phyloP scores from a whole-genome alignment of 2,888 invertebrate species.

The Apotomis turbidana region DNA sequence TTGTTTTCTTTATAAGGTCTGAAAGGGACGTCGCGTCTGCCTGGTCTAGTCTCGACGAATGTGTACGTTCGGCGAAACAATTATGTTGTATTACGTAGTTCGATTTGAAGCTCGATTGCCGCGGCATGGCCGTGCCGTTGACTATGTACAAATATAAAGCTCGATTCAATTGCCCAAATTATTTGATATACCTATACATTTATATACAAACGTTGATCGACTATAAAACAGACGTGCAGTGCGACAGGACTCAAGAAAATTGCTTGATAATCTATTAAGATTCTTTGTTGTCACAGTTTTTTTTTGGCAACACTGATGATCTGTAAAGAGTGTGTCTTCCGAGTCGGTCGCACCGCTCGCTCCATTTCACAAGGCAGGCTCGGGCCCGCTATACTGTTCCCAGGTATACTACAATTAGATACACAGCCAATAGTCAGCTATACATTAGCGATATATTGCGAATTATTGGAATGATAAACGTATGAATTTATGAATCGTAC shows the following conservation, averaged over 20 bases:
- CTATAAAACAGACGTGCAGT: constrained; percentile 5
- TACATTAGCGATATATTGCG: constrained; percentile 23
- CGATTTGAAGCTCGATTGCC: constrained; percentile 13
- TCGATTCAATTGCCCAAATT: constrained; percentile 41
- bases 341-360: not conserved
- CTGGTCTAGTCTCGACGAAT: not conserved
- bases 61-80: not conserved
- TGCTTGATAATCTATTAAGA: too few species aligned
- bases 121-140: constrained; percentile 18
- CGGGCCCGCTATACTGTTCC: constrained; percentile 30
- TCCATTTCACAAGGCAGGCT: constrained; percentile 6
- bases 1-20: not conserved
- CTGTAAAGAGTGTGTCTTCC: not conserved
- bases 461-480: constrained; percentile 19
- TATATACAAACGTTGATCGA: constrained; percentile 41
- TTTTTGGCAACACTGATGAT: not conserved
- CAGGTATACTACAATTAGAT: constrained; percentile 25
- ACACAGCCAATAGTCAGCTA: constrained; percentile 34
- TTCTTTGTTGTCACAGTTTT: not conserved
- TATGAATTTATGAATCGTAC: constrained; percentile 1
- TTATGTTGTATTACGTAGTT: constrained; percentile 2
- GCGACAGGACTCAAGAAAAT: not conserved
- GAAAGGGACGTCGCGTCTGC: not conserved
- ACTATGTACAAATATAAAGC: constrained; percentile 40
- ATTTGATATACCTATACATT: constrained; percentile 35